Base-by-base conservation (phyloP, 2,113 vertebrate genomes). In the Trichechus manatus region DNA sequence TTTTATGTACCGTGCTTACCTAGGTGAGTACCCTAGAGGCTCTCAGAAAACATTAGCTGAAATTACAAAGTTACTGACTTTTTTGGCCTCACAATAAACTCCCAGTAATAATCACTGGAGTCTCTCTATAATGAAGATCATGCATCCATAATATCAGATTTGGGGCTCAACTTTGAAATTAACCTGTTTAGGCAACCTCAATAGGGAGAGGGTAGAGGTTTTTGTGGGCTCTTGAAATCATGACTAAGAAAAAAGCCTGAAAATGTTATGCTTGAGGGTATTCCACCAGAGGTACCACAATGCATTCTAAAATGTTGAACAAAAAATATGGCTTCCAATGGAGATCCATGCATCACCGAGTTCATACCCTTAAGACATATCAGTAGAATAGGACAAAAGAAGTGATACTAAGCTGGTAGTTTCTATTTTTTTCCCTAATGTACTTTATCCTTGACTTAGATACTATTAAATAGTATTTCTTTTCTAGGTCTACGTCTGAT, bases 51-150 rank as follows among this genome's bases (percentile, higher is more conserved):
- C 19, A 42, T 59, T 82, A 42, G 47, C 42, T 88, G 80, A 97
- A 87, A 93, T 87, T 20, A 59, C 81, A 89, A 64, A 93, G 33
- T 87, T 81, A 72, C 44, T 93, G 81, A 77, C 44, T 83, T 89
- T 78, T 87, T 27, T 10, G 25, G 5, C 11, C n/a, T 89, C 44
- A 5, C 44, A 93, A 20, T 89, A 90, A 94, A 44, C 14, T 64
- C 39, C 5, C 31, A 78, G 25, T 81, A 63, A 75, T 87, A 39
- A 75, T 80, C 70, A 75, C 44, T 80, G 33, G n/a, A 50, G 29
- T 78, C 42, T 68, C 15, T 94, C 13, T 78, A 23, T 8, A 42
- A 15, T 68, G 27, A 92, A 70, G 29, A 89, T 89, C 36, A 86
- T 44, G 9, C 6, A 70, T 88, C n/a, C 13, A 27, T 72, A 36